Conservation (phyloP, 2,888 invertebrate species). For the Drosophila sordidula region DNA sequence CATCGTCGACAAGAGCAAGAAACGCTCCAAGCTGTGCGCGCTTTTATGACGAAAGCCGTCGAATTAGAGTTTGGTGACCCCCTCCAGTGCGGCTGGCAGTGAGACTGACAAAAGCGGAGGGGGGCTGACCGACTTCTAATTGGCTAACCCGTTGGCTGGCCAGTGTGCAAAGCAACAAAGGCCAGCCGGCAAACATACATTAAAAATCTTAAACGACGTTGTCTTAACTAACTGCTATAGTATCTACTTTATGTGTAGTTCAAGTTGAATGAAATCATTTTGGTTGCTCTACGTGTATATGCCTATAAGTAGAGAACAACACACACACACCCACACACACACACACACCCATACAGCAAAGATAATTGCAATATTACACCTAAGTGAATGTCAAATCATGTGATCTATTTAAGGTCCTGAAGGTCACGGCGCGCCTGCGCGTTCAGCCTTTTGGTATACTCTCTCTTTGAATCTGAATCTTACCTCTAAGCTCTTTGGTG, state of each 20-base stretch:
- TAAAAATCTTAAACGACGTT: slow-evolving; percentile 11
- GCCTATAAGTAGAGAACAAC: slow-evolving; percentile 44
- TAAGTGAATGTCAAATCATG: slow-evolving; percentile 84
- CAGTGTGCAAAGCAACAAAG: slow-evolving; percentile 31
- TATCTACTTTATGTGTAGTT: slow-evolving; percentile 32
- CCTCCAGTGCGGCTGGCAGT: slow-evolving; percentile 64
- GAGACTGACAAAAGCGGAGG: slow-evolving; percentile 75
- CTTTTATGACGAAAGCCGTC: slow-evolving; percentile 85
- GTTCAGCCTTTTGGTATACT: slow-evolving; percentile 64
- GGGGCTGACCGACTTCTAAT: slow-evolving; percentile 82
- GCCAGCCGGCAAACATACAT: slow-evolving; percentile 29
- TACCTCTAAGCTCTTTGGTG: slow-evolving; percentile 53
- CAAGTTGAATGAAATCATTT: slow-evolving; percentile 24
- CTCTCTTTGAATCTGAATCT: slow-evolving; percentile 40
- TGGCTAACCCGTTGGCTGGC: slow-evolving; percentile 53
- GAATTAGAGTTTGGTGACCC: slow-evolving; percentile 83
- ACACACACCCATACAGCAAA: slow-evolving; percentile 50
- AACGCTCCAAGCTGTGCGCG: slow-evolving; percentile 85
- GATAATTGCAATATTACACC: slow-evolving; percentile 73
- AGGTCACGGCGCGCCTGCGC: slow-evolving; percentile 58
- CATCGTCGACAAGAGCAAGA: slow-evolving; percentile 83
- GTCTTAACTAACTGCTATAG: slow-evolving; percentile 20
- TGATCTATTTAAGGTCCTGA: slow-evolving; percentile 84
- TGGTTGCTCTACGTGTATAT: slow-evolving; percentile 57
- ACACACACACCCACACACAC: slow-evolving; percentile 9